A percentile compares a stretch with the other conserved stretches of the same genome.
Evolutionary conservation across 2,888 invertebrate genomes (phyloP).

Genomic region (Nematopogon swammerdamellus): DNA sequence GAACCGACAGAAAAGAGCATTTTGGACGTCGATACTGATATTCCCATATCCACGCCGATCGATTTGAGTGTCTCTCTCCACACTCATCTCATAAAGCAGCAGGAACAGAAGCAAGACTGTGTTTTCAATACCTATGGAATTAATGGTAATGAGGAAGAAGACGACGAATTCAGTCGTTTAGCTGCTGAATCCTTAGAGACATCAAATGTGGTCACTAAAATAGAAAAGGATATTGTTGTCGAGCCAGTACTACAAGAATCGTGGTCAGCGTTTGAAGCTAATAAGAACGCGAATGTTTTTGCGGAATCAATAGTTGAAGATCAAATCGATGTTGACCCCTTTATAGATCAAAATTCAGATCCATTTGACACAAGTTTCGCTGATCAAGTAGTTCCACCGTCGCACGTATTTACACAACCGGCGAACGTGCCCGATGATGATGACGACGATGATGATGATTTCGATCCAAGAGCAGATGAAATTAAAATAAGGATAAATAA

Average conservation of each 20-base stretch:
- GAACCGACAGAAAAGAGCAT: conserved; percentile 68
- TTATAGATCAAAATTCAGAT: conserved; percentile 62
- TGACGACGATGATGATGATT: conserved; percentile 55
- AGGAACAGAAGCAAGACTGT: conserved; percentile 22
- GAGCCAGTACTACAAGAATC: conserved; percentile 49
- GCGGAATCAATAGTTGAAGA: conserved; percentile 46
- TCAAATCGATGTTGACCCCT: conserved; percentile 43
- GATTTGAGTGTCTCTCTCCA: conserved; percentile 67
- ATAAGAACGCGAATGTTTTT: conserved; percentile 41
- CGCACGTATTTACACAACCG: conserved; percentile 33
- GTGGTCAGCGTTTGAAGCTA: conserved; percentile 66
- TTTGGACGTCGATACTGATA: conserved; percentile 70
- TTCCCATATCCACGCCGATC: conserved; percentile 65
- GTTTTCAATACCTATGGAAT: conserved; percentile 13
- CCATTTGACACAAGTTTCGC: conserved; percentile 86
- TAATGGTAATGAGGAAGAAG: conserved; percentile 55
- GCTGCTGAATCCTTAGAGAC: conserved; percentile 71
- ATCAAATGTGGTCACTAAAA: conserved; percentile 49
- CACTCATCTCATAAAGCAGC: conserved; percentile 48
- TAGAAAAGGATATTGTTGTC: conserved; percentile 34
- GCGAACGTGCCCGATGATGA: conserved; percentile 34
- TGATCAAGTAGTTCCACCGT: conserved; percentile 64
- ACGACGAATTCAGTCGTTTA: conserved; percentile 74
- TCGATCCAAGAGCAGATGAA: conserved; percentile 66
- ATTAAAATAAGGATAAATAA: conserved; percentile 33